phyloP scores from a whole-genome alignment of 2,888 invertebrate species.

The Ommatoiulus sabulosus region DNA sequence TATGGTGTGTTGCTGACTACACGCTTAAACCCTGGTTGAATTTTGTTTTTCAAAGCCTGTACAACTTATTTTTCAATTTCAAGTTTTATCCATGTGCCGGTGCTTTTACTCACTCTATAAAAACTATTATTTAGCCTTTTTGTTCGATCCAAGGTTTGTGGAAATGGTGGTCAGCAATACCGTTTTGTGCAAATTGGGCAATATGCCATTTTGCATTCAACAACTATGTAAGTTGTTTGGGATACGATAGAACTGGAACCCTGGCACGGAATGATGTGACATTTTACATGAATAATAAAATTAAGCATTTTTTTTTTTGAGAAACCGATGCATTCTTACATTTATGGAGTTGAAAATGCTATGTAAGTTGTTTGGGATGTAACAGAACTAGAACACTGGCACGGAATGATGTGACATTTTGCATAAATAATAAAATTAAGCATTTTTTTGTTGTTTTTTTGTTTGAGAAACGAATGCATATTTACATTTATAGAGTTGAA shows the following conservation, averaged over 20 bases:
- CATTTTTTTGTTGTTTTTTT: neutral
- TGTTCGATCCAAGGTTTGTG: neutral
- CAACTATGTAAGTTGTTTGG: too few relatives aligned
- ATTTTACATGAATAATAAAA: too few relatives aligned
- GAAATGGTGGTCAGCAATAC: neutral
- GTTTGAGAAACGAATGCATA: neutral
- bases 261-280: too few relatives aligned
- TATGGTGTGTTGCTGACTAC: neutral
- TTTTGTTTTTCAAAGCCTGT: neutral
- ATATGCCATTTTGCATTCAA: too few relatives aligned
- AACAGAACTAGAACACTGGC: too few relatives aligned
- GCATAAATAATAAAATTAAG: too few relatives aligned
- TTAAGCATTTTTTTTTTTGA: neutral
- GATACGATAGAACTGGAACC: too few relatives aligned
- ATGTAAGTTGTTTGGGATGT: too few relatives aligned
- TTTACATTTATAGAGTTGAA: too few relatives aligned
- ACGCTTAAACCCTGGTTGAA: neutral
- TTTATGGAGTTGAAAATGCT: too few relatives aligned
- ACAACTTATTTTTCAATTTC: neutral
- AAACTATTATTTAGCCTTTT: neutral
- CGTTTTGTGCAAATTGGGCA: too few relatives aligned
- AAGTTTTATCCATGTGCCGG: neutral
- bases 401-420: too few relatives aligned
- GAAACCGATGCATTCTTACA: neutral
- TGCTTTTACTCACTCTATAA: neutral